Conservation (phyloP, 2,113 vertebrate species). For the Megaceryle torquata region DNA sequence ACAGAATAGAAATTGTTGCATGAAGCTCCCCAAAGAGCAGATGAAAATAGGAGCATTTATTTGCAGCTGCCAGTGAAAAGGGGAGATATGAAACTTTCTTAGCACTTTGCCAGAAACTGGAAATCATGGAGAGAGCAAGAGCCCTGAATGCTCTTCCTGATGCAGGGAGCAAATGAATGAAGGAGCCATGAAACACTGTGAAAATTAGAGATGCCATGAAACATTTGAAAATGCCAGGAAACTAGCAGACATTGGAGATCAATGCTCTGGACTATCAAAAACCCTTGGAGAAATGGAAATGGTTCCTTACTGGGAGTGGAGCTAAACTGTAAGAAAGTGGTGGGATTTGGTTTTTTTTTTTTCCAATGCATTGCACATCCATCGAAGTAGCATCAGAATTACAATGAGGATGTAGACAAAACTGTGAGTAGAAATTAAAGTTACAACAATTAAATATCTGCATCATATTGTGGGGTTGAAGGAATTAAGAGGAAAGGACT, state of each 20-base stretch:
- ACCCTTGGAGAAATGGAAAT: neutral
- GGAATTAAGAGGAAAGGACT: neutral
- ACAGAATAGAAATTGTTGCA: slow-evolving; percentile 30
- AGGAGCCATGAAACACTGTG: neutral
- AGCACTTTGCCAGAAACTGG: neutral
- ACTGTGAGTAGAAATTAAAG: neutral
- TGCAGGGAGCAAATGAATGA: neutral
- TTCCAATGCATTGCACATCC: neutral
- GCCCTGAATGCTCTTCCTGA: neutral
- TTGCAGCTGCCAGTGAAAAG: slow-evolving; percentile 35
- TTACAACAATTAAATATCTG: neutral
- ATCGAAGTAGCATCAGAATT: neutral
- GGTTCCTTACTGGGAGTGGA: neutral
- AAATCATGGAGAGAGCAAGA: neutral
- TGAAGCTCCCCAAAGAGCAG: slow-evolving; percentile 26
- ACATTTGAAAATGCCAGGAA: neutral
- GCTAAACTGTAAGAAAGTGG: neutral
- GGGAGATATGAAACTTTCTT: slow-evolving; percentile 9
- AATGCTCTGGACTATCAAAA: neutral
- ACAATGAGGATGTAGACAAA: neutral
- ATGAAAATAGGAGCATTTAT: slow-evolving; percentile 47
- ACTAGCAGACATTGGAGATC: neutral
- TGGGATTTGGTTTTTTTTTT: neutral
- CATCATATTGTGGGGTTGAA: neutral
- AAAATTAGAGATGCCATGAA: neutral